A percentile compares a stretch with the other conserved stretches of the same genome.
Conservation (phyloP, 2,888 invertebrate species). For the Aphidoletes aphidimyza region DNA sequence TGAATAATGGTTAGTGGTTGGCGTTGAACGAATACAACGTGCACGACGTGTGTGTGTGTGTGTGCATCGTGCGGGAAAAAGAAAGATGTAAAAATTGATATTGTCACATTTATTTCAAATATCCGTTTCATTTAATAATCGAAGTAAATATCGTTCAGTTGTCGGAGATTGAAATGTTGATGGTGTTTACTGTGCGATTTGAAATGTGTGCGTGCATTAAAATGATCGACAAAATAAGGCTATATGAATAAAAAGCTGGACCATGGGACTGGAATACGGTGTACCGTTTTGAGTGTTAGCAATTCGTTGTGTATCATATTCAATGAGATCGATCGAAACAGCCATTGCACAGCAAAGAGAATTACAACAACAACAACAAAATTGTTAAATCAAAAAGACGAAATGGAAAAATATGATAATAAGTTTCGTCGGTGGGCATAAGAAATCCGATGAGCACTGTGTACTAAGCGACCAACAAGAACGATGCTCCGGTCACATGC, state of each 20-base stretch:
- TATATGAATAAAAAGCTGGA: conserved; percentile 15
- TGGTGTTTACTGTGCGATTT: neutral
- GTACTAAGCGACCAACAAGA: neutral
- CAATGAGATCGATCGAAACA: neutral
- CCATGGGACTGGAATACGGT: neutral
- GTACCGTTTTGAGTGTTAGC: conserved; percentile 2
- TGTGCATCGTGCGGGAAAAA: neutral
- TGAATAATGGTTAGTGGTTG: conserved; percentile 4
- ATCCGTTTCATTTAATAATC: conserved; percentile 54
- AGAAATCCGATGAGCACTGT: neutral
- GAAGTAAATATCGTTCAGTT: conserved; percentile 49
- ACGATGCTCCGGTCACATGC: neutral
- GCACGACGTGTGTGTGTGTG: neutral
- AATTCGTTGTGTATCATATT: neutral
- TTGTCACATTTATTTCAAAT: conserved; percentile 55
- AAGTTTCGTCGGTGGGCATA: conserved; percentile 19
- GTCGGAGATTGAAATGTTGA: conserved; percentile 49
- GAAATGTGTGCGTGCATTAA: neutral
- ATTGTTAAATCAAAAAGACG: conserved; percentile 11
- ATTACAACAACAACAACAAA: neutral
- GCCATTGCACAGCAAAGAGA: neutral
- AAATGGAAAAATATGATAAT: conserved; percentile 42
- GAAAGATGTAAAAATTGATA: conserved; percentile 54
- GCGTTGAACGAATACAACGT: too few species aligned
- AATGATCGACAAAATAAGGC: neutral